phyloP scores from a whole-genome alignment of 1,140 invertebrate species.

The Chelonus insularis region DNA sequence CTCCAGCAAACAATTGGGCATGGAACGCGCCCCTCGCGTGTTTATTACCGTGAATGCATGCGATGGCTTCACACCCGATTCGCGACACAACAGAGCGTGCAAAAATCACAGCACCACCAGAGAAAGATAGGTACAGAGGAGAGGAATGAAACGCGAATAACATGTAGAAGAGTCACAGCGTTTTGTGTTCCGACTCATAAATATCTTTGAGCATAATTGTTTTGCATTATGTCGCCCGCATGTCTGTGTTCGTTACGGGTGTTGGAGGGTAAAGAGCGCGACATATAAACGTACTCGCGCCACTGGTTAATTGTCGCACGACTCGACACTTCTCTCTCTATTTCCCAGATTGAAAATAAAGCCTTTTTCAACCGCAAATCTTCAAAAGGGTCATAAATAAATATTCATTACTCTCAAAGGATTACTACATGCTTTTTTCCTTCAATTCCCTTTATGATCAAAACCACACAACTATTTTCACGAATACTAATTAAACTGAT shows the following conservation, averaged over 20 bases:
- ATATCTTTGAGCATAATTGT: slow-evolving; percentile 29
- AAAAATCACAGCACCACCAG: background rate
- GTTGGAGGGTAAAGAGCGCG: background rate
- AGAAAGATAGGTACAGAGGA: slow-evolving; percentile 1
- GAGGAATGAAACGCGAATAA: background rate
- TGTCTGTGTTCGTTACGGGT: background rate
- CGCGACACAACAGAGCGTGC: background rate
- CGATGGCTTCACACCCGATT: slow-evolving; percentile 10
- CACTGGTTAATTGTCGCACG: too few relatives aligned
- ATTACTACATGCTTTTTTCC: too few relatives aligned
- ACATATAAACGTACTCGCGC: too few relatives aligned
- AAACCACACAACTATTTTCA: too few relatives aligned
- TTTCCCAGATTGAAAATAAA: too few relatives aligned
- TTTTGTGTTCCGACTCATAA: slow-evolving; percentile 13
- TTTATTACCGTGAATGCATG: slow-evolving; percentile 7
- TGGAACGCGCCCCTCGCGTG: background rate
- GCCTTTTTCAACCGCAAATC: too few relatives aligned
- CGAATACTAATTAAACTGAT: too few relatives aligned
- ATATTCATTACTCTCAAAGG: too few relatives aligned
- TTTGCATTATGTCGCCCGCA: slow-evolving; percentile 28
- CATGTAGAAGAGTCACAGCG: background rate
- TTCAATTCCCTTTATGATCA: too few relatives aligned
- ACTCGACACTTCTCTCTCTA: too few relatives aligned
- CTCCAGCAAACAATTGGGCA: slow-evolving; percentile 2
- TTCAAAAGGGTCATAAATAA: too few relatives aligned